Conservation (phyloP, 2,113 vertebrate species). For the Trichechus manatus region DNA sequence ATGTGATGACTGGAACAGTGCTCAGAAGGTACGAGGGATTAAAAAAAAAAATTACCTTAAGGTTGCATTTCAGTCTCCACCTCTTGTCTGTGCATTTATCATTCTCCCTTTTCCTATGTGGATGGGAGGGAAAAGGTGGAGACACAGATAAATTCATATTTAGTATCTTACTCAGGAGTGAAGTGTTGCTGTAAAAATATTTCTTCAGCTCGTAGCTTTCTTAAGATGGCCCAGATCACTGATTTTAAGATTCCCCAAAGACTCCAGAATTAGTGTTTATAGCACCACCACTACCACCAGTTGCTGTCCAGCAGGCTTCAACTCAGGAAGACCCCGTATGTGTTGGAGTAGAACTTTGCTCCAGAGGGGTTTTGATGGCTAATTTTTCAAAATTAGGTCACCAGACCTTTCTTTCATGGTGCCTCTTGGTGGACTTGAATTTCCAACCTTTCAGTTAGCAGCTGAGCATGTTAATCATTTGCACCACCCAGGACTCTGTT, state of each 20-base stretch:
- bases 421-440: background rate
- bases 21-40: background rate
- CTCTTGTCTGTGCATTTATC: background rate
- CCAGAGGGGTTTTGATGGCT: background rate
- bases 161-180: background rate
- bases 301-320: background rate
- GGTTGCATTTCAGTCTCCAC: background rate
- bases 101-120: background rate
- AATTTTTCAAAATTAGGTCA: background rate
- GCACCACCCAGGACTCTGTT: background rate
- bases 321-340: too few species aligned
- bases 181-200: constrained; percentile 7
- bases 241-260: background rate
- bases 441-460: background rate
- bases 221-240: background rate
- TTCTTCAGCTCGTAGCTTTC: background rate
- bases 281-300: background rate
- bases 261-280: constrained; percentile 26
- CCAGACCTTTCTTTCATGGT: background rate
- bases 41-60: background rate
- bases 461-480: too few species aligned
- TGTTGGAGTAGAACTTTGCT: background rate
- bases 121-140: background rate
- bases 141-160: background rate
- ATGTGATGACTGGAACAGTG: background rate